A percentile compares a stretch with the other conserved stretches of the same genome.
Evolutionary conservation across 2,888 invertebrate species (phyloP).

Genomic region (Xylota segnis): DNA sequence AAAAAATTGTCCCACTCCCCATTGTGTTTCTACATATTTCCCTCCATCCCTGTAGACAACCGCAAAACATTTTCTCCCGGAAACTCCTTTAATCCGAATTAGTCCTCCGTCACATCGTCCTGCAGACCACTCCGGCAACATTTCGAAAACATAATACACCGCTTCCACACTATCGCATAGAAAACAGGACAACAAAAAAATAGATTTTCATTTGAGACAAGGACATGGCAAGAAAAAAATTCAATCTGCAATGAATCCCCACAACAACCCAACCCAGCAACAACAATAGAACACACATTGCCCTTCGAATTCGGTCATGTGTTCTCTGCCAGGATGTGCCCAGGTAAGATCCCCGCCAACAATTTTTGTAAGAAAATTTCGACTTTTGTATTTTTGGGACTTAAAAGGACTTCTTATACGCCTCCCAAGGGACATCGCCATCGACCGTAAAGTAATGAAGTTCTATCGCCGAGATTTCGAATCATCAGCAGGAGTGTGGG

Average conservation of each 20-base stretch:
- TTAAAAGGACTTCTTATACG: slow-evolving; percentile 34
- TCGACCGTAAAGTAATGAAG: slow-evolving; percentile 55
- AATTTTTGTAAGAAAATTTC: slow-evolving; percentile 15
- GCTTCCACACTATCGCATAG: slow-evolving; percentile 3
- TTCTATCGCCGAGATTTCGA: slow-evolving; percentile 33
- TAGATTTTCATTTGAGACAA: slow-evolving; percentile 29
- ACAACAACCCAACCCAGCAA: background rate
- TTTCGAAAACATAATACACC: background rate
- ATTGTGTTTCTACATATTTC: no score
- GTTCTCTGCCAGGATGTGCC: background rate
- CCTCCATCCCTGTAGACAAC: no score
- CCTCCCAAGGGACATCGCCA: slow-evolving; percentile 37
- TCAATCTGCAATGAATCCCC: slow-evolving; percentile 3
- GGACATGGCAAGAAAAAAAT: slow-evolving; percentile 10
- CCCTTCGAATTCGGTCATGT: background rate
- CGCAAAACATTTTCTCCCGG: background rate
- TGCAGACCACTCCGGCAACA: background rate
- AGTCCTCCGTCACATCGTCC: background rate
- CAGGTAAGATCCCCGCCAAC: background rate
- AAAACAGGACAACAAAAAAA: slow-evolving; percentile 14
- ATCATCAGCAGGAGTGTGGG: slow-evolving; percentile 7
- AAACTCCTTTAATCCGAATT: background rate
- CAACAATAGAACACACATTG: slow-evolving; percentile 2
- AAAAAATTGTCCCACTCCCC: no score
- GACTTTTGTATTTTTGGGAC: slow-evolving; percentile 37